A percentile compares a stretch with the other conserved stretches of the same genome.
Conservation (phyloP, 2,888 invertebrate species). For the Morpho deidamia region DNA sequence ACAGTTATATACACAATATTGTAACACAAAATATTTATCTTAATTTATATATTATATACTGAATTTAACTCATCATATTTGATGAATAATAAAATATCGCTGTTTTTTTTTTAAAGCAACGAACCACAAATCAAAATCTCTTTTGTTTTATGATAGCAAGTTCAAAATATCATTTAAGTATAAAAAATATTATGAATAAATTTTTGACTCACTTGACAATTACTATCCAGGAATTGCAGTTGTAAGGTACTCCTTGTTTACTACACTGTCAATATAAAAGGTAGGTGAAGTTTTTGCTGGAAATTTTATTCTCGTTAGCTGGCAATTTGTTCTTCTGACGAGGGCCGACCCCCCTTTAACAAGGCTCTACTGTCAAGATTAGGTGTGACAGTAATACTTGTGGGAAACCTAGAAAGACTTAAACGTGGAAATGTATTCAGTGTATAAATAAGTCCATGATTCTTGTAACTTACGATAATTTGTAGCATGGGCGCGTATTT, state of each 20-base stretch:
- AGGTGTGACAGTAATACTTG: conserved; percentile 10
- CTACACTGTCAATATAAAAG: not conserved
- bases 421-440: conserved; percentile 3
- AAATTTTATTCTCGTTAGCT: conserved; percentile 43
- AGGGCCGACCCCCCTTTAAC: conserved; percentile 40
- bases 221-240: not conserved
- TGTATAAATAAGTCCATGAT: not conserved
- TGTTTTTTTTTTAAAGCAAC: no score
- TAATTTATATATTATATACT: no score
- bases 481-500: not conserved
- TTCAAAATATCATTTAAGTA: no score
- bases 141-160: no score
- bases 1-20: no score
- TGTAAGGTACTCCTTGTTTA: not conserved
- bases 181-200: no score
- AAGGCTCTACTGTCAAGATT: conserved; percentile 30
- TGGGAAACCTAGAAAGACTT: conserved; percentile 9
- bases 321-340: conserved; percentile 51
- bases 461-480: not conserved
- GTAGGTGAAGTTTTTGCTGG: conserved; percentile 23
- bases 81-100: no score
- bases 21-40: no score
- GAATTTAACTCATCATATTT: no score
- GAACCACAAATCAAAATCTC: no score
- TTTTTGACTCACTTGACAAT: no score